phyloP scores from a whole-genome alignment of 2,888 invertebrate species.

The Entomobrya multifasciata region DNA sequence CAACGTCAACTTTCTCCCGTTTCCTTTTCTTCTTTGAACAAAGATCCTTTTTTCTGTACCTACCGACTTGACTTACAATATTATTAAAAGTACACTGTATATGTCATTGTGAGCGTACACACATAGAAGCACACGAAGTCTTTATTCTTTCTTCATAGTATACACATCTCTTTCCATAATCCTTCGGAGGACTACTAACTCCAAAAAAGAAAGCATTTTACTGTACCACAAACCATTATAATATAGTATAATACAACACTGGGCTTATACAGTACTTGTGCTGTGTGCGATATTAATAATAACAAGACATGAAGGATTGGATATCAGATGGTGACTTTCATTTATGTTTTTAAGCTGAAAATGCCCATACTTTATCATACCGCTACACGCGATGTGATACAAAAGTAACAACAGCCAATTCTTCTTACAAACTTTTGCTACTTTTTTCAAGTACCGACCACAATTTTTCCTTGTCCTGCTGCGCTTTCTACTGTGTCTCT shows the following conservation, averaged over 20 bases:
- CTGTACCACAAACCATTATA: neutral
- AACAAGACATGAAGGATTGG: conserved; percentile 37
- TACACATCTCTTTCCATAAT: conserved; percentile 5
- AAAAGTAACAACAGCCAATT: conserved; percentile 28
- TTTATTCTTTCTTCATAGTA: neutral
- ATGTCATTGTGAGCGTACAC: neutral
- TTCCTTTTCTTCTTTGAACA: conserved; percentile 17
- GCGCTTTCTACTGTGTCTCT: neutral
- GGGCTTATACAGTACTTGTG: neutral
- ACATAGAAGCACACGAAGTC: neutral
- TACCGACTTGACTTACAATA: conserved; percentile 1
- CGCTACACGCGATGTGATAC: conserved; percentile 10
- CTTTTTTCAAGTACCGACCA: conserved; percentile 45
- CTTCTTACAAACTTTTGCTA: conserved; percentile 16
- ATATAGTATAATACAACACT: neutral
- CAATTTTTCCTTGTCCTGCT: conserved; percentile 56
- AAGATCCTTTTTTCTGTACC: conserved; percentile 21
- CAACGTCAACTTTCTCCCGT: conserved; percentile 59
- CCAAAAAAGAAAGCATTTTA: neutral
- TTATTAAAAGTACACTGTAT: neutral
- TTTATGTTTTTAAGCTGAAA: conserved; percentile 12
- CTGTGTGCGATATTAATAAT: conserved; percentile 11
- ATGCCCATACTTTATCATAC: neutral
- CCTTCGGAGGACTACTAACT: neutral
- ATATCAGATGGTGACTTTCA: conserved; percentile 54